Evolutionary conservation across 1,140 invertebrate species (phyloP).

Genomic region (Bombyx mori): ASM3026992v2 NC_085110.1:4825001-4825500

Average conservation of each 20-base stretch:
- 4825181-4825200: neutral
- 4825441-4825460: neutral
- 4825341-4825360: slow-evolving; percentile 10
- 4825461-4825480: neutral
- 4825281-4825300: slow-evolving; percentile 1
- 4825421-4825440: neutral
- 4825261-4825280: too few relatives aligned
- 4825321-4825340: slow-evolving; percentile 10
- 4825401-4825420: slow-evolving; percentile 6
- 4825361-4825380: slow-evolving; percentile 6
- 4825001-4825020: slow-evolving; percentile 18
- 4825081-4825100: slow-evolving; percentile 28
- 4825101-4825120: slow-evolving; percentile 22
- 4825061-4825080: slow-evolving; percentile 48
- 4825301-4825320: slow-evolving; percentile 11
- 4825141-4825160: slow-evolving; percentile 32
- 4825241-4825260: neutral
- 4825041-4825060: slow-evolving; percentile 50
- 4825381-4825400: slow-evolving; percentile 2
- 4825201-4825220: neutral
- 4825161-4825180: slow-evolving; percentile 35
- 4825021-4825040: slow-evolving; percentile 53
- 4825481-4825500: neutral
- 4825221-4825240: neutral
- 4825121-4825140: slow-evolving; percentile 12